A percentile compares a stretch with the other conserved stretches of the same genome.
These are phyloP conservation scores for Hemicentrotus pulcherrimus DNA, from an alignment of 35 echinoderm and acorn worm species.

Conservation along the genomic window DNA sequence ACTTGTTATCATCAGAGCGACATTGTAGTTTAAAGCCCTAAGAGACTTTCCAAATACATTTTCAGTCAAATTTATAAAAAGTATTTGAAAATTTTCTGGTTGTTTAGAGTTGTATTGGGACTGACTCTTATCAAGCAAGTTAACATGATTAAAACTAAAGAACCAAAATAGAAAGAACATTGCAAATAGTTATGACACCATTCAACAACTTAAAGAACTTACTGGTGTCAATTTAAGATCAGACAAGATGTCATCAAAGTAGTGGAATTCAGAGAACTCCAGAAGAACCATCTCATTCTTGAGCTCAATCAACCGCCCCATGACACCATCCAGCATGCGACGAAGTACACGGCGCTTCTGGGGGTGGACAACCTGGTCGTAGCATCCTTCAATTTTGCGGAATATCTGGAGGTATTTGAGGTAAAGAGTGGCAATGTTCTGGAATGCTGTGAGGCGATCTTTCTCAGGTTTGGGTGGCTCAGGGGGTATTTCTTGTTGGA, in stretches of 20 bases:
- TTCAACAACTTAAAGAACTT: conserved; percentile 42
- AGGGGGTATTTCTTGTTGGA: conserved; percentile 78
- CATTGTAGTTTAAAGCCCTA: too few relatives aligned
- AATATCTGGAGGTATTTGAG: conserved; percentile 98
- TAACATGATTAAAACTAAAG: too few relatives aligned
- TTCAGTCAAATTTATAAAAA: too few relatives aligned
- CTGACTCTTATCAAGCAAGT: too few relatives aligned
- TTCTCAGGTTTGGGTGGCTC: conserved; percentile 96
- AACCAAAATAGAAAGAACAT: too few relatives aligned
- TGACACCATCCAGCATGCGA: conserved; percentile 93
- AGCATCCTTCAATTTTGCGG: conserved; percentile 91
- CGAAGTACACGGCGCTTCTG: conserved; percentile 91
- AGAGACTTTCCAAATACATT: too few relatives aligned
- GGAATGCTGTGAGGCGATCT: conserved; percentile 92
- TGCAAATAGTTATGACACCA: neutral
- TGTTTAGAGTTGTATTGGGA: too few relatives aligned
- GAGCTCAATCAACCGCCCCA: conserved; percentile 93
- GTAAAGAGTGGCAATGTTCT: conserved; percentile 95
- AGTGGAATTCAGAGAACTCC: conserved; percentile 97
- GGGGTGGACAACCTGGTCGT: conserved; percentile 97
- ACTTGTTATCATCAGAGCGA: too few relatives aligned
- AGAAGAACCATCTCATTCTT: conserved; percentile 98
- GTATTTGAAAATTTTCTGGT: too few relatives aligned
- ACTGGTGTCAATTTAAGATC: conserved; percentile 97
- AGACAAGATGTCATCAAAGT: conserved; percentile 99